These are phyloP conservation scores for Eulemur macaco DNA, from an alignment of 2,113 vertebrate species.

Conservation along the genomic window DNA sequence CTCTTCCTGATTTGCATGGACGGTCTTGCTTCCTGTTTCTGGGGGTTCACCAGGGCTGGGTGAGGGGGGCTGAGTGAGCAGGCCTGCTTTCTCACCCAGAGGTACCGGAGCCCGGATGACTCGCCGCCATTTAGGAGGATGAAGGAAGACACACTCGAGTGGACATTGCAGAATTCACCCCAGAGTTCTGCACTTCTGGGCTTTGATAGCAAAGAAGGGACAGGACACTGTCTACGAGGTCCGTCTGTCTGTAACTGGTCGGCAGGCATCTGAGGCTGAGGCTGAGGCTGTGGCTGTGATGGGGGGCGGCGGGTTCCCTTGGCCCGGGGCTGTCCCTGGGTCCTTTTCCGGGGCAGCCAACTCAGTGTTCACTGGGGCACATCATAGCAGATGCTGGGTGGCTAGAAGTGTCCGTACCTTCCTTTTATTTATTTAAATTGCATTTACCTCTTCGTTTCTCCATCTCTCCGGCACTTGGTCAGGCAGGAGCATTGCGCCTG, in stretches of 20 bases:
- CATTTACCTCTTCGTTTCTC: neutral
- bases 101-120: neutral
- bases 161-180: neutral
- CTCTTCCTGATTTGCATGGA: neutral
- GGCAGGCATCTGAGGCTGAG: neutral
- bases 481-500: neutral
- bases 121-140: no score
- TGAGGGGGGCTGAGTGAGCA: neutral
- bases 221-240: neutral
- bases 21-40: neutral
- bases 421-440: neutral
- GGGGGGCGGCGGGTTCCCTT: accelerated
- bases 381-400: accelerated
- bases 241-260: neutral
- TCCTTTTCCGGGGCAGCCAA: neutral
- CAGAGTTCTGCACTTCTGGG: neutral
- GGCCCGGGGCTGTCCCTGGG: neutral
- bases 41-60: accelerated
- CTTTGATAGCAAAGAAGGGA: neutral
- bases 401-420: neutral
- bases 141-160: neutral
- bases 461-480: accelerated
- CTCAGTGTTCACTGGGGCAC: accelerated
- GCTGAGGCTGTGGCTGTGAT: neutral
- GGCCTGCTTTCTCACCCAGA: neutral